Base-by-base conservation (phyloP, 2,888 invertebrate species). In the Nasonovia ribisnigri region DNA sequence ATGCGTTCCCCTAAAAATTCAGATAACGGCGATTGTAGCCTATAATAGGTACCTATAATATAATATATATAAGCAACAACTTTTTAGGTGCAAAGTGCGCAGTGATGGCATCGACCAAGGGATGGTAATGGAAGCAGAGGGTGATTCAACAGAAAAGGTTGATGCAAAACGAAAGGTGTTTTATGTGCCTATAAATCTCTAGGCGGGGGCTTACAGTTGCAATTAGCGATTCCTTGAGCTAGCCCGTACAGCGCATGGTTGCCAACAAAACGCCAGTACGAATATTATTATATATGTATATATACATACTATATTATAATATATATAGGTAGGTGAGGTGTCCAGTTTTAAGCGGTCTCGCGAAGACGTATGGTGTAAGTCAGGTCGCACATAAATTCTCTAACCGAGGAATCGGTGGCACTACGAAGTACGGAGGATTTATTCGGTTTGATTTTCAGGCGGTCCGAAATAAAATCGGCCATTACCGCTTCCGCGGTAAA, bases 391-490 rank as follows among this genome's bases (percentile, higher is more conserved):
- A 87, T 92, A 92, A 92, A 87, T 87, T 60, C 87, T 87, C 36
- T 29, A 67, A 67, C 57, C 91, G 8, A n/a, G 84, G 48, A 4
- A 42, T 20, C 42, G 48, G 77, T 48, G 84, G 51, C 20, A 29
- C 89, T 26, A n/a, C 77, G 16, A 20, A 51, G 60, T 26, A n/a
- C 77, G 16, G 29, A 51, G 60, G 88, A 92, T 92, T 92, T 88
- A 92, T 92, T 88, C 54, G 51, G 88, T 92, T 88, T 67, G 92
- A 92, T 92, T 92, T 77, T 51, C 92, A 43, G n/a, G n/a, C 51
- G 57, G 88, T 88, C 87, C 29, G 67, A 92, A 92, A 88, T 88
- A 51, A 92, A 92, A 88, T 92, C 11, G 88, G 29, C 88, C 51
- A 42, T 92, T 67, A 87, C n/a, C 16, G 20, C 54, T 57, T 24